Conservation (phyloP, 2,113 vertebrate species). For the Otis tarda region DNA sequence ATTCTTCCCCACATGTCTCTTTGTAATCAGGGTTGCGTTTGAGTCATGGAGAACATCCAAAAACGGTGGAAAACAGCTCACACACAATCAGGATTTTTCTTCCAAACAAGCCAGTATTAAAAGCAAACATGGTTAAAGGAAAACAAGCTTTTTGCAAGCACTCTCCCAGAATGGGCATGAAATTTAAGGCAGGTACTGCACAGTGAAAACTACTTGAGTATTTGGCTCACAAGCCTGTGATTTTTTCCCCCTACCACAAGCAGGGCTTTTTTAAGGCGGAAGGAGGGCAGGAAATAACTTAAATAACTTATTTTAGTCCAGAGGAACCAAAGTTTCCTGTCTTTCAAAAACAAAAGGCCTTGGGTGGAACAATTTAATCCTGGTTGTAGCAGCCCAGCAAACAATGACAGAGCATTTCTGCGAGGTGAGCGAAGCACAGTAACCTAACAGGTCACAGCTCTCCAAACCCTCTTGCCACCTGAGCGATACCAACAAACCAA, state of each 20-base stretch:
- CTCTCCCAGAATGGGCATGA: neutral
- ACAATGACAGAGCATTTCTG: neutral
- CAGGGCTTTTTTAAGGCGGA: neutral
- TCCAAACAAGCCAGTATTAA: neutral
- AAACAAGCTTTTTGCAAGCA: neutral
- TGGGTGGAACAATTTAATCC: neutral
- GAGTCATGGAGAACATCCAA: neutral
- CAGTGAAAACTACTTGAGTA: neutral
- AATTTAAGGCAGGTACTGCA: neutral
- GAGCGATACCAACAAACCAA: fast-evolving
- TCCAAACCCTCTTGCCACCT: neutral
- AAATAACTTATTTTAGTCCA: neutral
- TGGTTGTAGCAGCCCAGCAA: neutral
- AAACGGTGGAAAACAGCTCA: neutral
- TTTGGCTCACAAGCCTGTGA: neutral
- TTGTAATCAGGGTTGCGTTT: neutral
- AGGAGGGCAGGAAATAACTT: too few species aligned
- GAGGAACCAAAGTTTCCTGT: neutral
- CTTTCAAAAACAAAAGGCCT: neutral
- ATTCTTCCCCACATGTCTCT: neutral
- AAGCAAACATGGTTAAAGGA: neutral
- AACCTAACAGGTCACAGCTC: neutral
- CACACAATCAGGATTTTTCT: neutral
- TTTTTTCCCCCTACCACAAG: neutral
- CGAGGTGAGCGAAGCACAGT: fast-evolving